These are phyloP conservation scores for Euura saliciscinereae DNA, from an alignment of 1,140 invertebrate species.

Conservation along the genomic window DNA sequence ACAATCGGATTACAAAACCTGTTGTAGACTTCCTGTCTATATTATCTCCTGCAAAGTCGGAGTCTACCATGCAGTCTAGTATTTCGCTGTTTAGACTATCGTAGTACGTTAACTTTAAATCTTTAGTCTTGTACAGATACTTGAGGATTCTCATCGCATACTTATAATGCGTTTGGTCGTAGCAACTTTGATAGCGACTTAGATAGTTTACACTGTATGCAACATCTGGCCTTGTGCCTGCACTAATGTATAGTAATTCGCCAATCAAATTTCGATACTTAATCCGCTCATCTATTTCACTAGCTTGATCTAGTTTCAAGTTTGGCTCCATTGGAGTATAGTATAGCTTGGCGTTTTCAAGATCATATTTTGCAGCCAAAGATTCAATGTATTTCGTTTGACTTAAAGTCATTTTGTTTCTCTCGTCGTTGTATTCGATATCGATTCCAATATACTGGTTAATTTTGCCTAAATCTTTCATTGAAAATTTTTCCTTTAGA, in stretches of 20 bases:
- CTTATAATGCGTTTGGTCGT: conserved; percentile 4
- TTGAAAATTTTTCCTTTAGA: conserved; percentile 41
- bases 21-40: conserved; percentile 9
- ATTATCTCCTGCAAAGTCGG: background rate
- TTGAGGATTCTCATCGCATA: conserved; percentile 11
- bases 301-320: conserved; percentile 40
- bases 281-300: background rate
- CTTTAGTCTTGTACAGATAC: conserved; percentile 12
- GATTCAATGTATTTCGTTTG: conserved; percentile 52
- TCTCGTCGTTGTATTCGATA: conserved; percentile 40
- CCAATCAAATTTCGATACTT: conserved; percentile 36
- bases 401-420: conserved; percentile 36
- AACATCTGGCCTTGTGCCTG: conserved; percentile 41
- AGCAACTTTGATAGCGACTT: conserved; percentile 14
- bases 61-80: background rate
- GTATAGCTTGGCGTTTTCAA: conserved; percentile 30
- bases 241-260: conserved; percentile 47
- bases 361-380: conserved; percentile 44
- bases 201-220: conserved; percentile 10
- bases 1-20: conserved; percentile 6
- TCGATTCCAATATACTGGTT: conserved; percentile 33
- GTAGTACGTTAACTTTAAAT: conserved; percentile 6
- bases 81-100: background rate
- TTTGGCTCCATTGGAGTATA: conserved; percentile 51
- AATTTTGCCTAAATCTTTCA: conserved; percentile 44